Base-by-base conservation (phyloP, 2,113 vertebrate genomes). In the Otocyon megalotis region DNA sequence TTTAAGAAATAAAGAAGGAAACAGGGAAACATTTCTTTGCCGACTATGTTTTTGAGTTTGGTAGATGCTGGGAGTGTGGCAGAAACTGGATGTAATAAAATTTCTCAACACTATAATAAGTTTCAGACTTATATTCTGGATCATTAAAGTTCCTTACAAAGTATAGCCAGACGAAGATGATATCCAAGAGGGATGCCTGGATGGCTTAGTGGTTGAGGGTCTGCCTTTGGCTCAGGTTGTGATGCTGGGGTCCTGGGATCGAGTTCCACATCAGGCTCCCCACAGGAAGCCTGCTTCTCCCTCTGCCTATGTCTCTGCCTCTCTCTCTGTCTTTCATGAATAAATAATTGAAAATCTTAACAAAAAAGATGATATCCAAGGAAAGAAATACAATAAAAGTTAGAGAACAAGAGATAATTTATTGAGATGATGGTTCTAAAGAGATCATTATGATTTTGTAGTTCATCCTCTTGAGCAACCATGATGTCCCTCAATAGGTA, bases 361-460 rank as follows among this genome's bases (percentile, higher is more conserved):
- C 43, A 43, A 43, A 43, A 43, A 43, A 43, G 43, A 43, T 43
- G 43, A 43, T 43, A 43, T 35, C 15, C n/a, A 94, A 90, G 37
- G 24, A 83, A 94, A 94, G 22, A 58, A 17, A 85, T 17, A 81
- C 2, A 22, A 22, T 3, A 5, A 69, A 69, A 24, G 7, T 87
- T 62, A 20, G 1, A 67, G 11, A 65, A 86, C 2, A 8, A 10
- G 54, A 76, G 2, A 53, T 86, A 28, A n/a, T 22, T 63, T 83
- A 15, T 84, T 94, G 10, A 83, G 56, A 48, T 81, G 24, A 56
- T 2, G 16, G 87, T 93, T 89, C 83, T 54, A 85, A 74, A 92
- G 48, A 69, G 71, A 79, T 35, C 7, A 87, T 1, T 3, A 54
- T 72, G 16, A 28, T 72, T 94, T 90, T 83, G 4, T 79, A 92